Evolutionary conservation across 2,888 invertebrate species (phyloP).

Genomic region (Bellardia pandia): DNA sequence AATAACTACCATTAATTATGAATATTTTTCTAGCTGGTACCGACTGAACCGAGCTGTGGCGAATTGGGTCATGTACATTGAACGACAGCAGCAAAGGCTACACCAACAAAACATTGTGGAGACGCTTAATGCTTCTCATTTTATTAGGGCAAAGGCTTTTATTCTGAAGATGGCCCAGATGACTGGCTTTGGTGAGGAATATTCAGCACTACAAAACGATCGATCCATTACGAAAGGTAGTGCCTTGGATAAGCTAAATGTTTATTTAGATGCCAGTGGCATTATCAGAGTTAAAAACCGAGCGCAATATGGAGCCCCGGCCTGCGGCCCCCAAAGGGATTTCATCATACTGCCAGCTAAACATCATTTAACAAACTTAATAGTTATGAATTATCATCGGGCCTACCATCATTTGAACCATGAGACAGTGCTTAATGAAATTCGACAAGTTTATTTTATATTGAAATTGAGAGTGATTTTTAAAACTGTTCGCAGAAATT

Average conservation of each 20-base stretch:
- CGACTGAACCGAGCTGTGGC: constrained; percentile 31
- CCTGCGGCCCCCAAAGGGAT: not conserved
- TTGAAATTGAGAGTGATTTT: not conserved
- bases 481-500: constrained; percentile 17
- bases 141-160: constrained; percentile 28
- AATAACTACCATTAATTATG: not conserved
- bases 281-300: constrained; percentile 37
- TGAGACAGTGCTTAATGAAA: constrained; percentile 37
- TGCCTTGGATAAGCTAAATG: not conserved
- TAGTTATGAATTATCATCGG: constrained; percentile 19
- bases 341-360: not conserved
- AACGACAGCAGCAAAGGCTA: not conserved
- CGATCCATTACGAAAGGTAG: constrained; percentile 35
- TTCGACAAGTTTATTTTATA: constrained; percentile 37
- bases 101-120: not conserved
- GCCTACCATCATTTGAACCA: constrained; percentile 33
- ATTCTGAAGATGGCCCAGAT: constrained; percentile 45
- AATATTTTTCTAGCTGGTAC: constrained; percentile 13
- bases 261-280: constrained; percentile 45
- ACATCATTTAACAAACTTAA: constrained; percentile 12
- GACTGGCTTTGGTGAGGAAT: constrained; percentile 57
- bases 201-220: constrained; percentile 45
- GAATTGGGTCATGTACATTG: constrained; percentile 32
- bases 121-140: not conserved
- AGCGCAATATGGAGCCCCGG: not conserved